phyloP scores from a whole-genome alignment of 1,140 invertebrate species.

The Cydia pomonella region DNA sequence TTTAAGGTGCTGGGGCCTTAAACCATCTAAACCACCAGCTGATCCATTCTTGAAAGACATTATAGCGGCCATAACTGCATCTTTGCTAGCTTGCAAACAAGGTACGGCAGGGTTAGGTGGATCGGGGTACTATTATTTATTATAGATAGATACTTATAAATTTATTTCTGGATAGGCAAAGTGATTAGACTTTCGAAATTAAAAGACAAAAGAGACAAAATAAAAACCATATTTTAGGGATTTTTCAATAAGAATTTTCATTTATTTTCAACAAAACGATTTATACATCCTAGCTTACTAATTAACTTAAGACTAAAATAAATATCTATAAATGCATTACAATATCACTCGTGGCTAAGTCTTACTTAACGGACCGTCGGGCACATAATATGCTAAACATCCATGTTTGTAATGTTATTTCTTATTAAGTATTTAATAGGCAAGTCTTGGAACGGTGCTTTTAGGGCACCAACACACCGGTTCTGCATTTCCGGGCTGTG shows the following conservation, averaged over 20 bases:
- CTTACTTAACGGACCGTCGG: constrained; percentile 35
- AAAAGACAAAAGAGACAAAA: constrained; percentile 7
- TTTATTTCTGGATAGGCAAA: too few species aligned
- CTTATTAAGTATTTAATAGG: constrained; percentile 16
- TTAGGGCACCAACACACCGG: background rate
- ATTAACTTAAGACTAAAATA: constrained; percentile 49
- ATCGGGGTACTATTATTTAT: too few species aligned
- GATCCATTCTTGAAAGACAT: too few species aligned
- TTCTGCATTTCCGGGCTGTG: background rate
- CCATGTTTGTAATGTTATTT: background rate
- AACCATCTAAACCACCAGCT: too few species aligned
- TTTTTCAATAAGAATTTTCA: constrained; percentile 77
- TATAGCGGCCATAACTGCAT: too few species aligned
- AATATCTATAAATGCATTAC: constrained; percentile 65
- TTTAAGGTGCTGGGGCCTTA: too few species aligned
- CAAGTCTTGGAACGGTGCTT: background rate
- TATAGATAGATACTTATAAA: too few species aligned
- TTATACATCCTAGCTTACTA: constrained; percentile 51
- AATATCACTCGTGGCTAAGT: constrained; percentile 50
- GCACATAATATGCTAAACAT: constrained; percentile 5
- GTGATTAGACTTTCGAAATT: too few species aligned
- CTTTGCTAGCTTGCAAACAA: too few species aligned
- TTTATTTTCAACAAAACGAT: constrained; percentile 79
- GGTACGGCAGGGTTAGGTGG: too few species aligned
- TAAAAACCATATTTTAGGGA: constrained; percentile 55